Evolutionary conservation across 2,113 vertebrate species (phyloP).

Genomic region (Ictalurus punctatus): DNA sequence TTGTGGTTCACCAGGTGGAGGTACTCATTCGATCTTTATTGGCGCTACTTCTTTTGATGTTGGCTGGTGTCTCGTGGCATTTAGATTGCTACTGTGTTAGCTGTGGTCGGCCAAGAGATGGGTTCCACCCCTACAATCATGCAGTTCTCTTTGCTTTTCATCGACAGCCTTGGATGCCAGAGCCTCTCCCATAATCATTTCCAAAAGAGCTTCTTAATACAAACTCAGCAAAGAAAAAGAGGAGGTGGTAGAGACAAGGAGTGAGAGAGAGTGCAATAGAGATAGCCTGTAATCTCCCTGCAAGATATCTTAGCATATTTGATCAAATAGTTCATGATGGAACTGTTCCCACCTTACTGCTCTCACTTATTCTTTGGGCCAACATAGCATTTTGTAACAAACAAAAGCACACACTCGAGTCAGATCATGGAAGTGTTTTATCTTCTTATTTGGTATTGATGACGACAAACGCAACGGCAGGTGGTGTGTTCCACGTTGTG

Average conservation of each 20-base stretch:
- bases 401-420: background rate
- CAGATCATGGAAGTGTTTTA: background rate
- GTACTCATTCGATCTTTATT: background rate
- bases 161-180: background rate
- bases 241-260: background rate
- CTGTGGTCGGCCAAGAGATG: background rate
- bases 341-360: background rate
- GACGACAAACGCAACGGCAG: background rate
- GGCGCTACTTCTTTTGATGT: background rate
- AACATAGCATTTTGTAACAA: background rate
- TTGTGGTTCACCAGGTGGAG: background rate
- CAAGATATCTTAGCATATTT: background rate
- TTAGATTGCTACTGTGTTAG: background rate
- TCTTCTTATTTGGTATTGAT: conserved; percentile 27
- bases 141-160: background rate
- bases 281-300: background rate
- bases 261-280: too few relatives aligned
- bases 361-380: background rate
- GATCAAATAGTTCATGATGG: background rate
- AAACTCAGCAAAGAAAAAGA: background rate
- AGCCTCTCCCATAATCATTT: background rate
- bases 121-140: background rate
- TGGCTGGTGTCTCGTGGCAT: background rate
- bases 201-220: background rate
- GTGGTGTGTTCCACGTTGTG: background rate